Percentiles rank a stretch among this genome's conserved stretches.
Conservation (phyloP, 2,113 vertebrate species). For the Progne subis region DNA sequence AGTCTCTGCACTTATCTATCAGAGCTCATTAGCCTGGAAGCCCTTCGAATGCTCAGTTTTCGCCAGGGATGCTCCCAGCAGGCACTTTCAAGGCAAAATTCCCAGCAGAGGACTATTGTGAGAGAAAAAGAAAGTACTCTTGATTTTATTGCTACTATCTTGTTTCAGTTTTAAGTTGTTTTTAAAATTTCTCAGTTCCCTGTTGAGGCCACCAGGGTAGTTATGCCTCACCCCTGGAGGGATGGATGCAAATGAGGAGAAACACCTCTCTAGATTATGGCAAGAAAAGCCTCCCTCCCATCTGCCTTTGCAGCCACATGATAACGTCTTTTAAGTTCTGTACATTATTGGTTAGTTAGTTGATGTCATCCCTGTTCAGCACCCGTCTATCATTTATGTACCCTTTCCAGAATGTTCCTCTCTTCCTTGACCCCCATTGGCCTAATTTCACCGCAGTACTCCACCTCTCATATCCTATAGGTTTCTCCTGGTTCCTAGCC, state of each 20-base stretch:
- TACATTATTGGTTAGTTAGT: neutral
- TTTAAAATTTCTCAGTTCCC: neutral
- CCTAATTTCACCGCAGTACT: neutral
- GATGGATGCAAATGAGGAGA: neutral
- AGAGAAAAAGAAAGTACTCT: neutral
- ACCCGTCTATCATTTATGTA: neutral
- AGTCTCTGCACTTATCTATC: neutral
- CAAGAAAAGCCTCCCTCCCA: neutral
- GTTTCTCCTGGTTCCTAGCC: neutral
- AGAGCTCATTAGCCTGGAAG: neutral
- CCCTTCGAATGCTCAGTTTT: neutral
- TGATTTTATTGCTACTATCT: neutral
- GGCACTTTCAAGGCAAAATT: neutral
- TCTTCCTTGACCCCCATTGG: neutral
- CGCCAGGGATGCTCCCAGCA: neutral
- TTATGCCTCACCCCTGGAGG: neutral
- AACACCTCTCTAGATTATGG: neutral
- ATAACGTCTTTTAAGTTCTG: neutral
- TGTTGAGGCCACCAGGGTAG: neutral
- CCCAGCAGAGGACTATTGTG: neutral
- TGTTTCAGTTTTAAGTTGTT: neutral
- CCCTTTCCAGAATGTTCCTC: neutral
- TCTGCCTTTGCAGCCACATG: neutral
- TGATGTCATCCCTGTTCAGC: neutral
- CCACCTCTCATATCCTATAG: neutral